phyloP scores from a whole-genome alignment of 2,797 vertebrate genomes.

The Rhynchotus rufescens region DNA sequence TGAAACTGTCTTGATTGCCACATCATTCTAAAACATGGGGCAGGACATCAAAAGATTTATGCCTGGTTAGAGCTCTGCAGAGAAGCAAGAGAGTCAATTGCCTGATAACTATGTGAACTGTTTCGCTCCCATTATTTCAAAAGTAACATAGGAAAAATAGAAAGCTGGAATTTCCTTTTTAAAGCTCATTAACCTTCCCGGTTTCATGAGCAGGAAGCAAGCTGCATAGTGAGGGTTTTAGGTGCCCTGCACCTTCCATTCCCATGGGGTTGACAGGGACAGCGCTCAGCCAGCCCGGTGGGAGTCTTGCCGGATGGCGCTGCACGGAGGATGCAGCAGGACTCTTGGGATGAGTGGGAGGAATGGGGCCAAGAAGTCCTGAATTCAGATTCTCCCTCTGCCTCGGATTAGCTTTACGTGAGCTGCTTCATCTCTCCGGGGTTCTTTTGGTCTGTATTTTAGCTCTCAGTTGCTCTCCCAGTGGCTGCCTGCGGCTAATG shows the following conservation, averaged over 20 bases:
- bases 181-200: background rate
- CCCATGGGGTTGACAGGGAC: background rate
- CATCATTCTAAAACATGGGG: slow-evolving; percentile 13
- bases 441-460: background rate
- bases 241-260: fast-evolving
- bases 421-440: background rate
- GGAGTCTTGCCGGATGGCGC: too few species aligned
- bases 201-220: background rate
- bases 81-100: slow-evolving; percentile 25
- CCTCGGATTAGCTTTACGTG: background rate
- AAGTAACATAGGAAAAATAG: background rate
- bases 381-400: background rate
- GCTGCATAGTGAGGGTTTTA: background rate
- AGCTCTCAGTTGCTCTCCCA: background rate
- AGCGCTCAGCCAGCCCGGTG: fast-evolving
- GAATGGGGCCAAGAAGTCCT: background rate
- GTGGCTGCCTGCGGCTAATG: too few species aligned
- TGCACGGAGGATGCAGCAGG: background rate
- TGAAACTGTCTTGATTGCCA: slow-evolving; percentile 5
- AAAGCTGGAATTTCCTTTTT: background rate
- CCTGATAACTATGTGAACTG: background rate
- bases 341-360: background rate
- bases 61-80: background rate
- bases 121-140: slow-evolving; percentile 4
- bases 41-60: slow-evolving; percentile 4